Percentiles rank a stretch among this genome's conserved stretches.
Evolutionary conservation across 1,140 invertebrate species (phyloP).

Genomic region (Zaprionus capensis): DNA sequence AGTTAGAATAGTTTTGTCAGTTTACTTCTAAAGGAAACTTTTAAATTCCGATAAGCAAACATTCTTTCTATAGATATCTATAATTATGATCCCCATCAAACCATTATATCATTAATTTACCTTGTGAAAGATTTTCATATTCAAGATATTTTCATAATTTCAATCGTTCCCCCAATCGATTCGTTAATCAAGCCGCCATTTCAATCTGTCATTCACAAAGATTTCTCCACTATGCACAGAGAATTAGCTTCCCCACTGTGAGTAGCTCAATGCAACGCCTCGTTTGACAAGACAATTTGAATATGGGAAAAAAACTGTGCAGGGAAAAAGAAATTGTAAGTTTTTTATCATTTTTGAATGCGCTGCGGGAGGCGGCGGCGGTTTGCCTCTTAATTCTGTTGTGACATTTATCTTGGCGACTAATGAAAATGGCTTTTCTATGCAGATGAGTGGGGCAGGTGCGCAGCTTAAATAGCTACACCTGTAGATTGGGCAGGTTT

Average conservation of each 20-base stretch:
- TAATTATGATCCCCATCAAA: not conserved
- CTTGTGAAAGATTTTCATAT: not conserved
- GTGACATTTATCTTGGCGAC: conserved; percentile 7
- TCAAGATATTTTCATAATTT: not conserved
- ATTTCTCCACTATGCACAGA: not conserved
- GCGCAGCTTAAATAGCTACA: not conserved
- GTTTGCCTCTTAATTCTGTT: conserved; percentile 3
- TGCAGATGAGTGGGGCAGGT: conserved; percentile 2
- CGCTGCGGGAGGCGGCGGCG: not conserved
- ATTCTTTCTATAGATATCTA: too few species aligned
- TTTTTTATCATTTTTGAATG: conserved; percentile 1
- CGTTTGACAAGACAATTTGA: conserved; percentile 12
- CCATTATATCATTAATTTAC: not conserved
- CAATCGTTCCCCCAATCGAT: not conserved
- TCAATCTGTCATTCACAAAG: not conserved
- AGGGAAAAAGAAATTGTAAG: not conserved
- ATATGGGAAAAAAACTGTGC: not conserved
- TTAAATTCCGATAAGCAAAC: not conserved
- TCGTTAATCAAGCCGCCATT: conserved; percentile 1
- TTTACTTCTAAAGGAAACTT: not conserved
- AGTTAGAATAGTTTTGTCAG: too few species aligned
- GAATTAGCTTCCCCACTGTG: not conserved
- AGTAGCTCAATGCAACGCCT: not conserved
- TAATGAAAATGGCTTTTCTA: conserved; percentile 15
- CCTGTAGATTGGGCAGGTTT: not conserved